phyloP scores from a whole-genome alignment of 1,140 invertebrate species.

The Berghia stephanieae region DNA sequence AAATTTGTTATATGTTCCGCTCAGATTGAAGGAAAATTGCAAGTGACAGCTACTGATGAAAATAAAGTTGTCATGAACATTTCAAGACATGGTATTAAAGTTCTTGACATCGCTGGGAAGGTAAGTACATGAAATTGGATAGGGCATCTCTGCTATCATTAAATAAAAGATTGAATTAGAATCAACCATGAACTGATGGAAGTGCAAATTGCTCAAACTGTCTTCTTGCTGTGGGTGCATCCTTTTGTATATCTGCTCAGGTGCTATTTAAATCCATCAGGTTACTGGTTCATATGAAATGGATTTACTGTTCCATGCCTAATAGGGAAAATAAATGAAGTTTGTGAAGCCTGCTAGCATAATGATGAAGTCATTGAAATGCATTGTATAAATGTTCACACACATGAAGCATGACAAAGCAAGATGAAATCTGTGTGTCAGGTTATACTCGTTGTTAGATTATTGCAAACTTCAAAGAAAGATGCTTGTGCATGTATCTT shows the following conservation, averaged over 20 bases:
- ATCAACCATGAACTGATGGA: not conserved
- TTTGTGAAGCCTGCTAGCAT: not conserved
- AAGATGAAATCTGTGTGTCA: not conserved
- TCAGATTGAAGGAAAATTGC: constrained; percentile 59
- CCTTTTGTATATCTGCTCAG: not conserved
- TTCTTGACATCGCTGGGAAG: constrained; percentile 53
- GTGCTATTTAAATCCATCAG: not conserved
- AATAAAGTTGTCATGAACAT: constrained; percentile 54
- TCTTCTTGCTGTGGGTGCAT: not conserved
- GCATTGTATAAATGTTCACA: not conserved
- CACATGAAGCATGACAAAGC: not conserved
- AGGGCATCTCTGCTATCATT: not conserved
- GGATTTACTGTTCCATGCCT: not conserved
- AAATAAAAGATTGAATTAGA: not conserved
- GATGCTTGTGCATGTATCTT: no score
- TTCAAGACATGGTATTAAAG: constrained; percentile 58
- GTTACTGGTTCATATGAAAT: not conserved
- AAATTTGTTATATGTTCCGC: constrained; percentile 15
- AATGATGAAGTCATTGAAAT: not conserved
- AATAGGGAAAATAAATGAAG: not conserved
- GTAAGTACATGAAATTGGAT: constrained; percentile 33
- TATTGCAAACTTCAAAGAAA: no score
- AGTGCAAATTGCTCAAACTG: not conserved
- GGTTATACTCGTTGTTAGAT: not conserved
- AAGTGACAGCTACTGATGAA: constrained; percentile 50